These are phyloP conservation scores for Agrypnia vestita DNA, from an alignment of 1,140 invertebrate genomes.

Conservation along the genomic window DNA sequence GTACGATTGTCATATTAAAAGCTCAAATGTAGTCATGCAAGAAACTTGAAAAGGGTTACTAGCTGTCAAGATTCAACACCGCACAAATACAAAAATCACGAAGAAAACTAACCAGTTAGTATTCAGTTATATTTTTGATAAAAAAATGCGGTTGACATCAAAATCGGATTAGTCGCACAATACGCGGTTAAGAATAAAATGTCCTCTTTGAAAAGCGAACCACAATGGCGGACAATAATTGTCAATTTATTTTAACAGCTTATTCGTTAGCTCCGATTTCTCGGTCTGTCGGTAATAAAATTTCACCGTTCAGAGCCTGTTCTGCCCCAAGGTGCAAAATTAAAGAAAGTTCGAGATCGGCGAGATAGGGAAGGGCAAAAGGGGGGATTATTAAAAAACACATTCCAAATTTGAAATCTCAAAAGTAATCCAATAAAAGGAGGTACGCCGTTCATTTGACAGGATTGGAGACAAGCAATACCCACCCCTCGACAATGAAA, in stretches of 20 bases:
- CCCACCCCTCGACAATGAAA: neutral
- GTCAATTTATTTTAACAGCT: slow-evolving; percentile 50
- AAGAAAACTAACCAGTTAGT: neutral
- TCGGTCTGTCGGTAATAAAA: slow-evolving; percentile 13
- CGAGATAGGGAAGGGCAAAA: neutral
- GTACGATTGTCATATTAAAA: neutral
- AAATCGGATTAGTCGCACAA: slow-evolving; percentile 58
- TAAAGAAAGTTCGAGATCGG: slow-evolving; percentile 8
- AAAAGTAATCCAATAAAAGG: slow-evolving; percentile 35
- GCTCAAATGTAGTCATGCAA: slow-evolving; percentile 15
- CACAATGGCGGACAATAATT: slow-evolving; percentile 52
- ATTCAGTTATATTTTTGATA: neutral
- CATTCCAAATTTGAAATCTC: slow-evolving; percentile 14
- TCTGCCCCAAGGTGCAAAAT: slow-evolving; percentile 13
- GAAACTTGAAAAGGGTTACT: slow-evolving; percentile 52
- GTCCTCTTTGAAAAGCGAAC: slow-evolving; percentile 22
- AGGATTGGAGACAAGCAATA: slow-evolving; percentile 17
- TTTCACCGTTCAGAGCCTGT: neutral
- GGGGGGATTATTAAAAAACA: slow-evolving; percentile 32
- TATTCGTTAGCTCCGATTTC: slow-evolving; percentile 29
- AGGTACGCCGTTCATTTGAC: slow-evolving; percentile 8
- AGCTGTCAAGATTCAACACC: slow-evolving; percentile 30
- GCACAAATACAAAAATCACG: neutral
- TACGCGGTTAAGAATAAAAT: slow-evolving; percentile 7
- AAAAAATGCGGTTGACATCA: slow-evolving; percentile 56